Evolutionary conservation across 2,797 vertebrate species (phyloP).

Genomic region (Luscinia luscinia): DNA sequence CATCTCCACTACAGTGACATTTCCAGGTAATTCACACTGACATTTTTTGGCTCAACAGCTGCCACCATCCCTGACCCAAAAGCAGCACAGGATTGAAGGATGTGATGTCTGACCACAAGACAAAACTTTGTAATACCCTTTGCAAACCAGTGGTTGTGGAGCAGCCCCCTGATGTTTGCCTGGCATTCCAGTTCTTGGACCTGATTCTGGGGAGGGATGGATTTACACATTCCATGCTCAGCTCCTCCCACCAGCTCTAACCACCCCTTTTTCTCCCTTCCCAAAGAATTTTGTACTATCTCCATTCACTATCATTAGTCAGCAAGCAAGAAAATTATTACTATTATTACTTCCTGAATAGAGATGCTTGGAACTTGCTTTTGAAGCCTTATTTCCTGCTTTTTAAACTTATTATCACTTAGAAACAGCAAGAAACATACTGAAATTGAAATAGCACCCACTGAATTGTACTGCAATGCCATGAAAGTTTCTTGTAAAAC

Average conservation of each 20-base stretch:
- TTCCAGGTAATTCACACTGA: neutral
- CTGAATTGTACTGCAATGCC: neutral
- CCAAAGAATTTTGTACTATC: neutral
- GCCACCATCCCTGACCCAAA: neutral
- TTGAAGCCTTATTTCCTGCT: neutral
- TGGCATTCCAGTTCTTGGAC: neutral
- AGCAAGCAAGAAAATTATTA: neutral
- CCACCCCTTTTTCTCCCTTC: neutral
- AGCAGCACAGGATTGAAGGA: neutral
- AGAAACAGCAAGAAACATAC: neutral
- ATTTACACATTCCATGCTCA: neutral
- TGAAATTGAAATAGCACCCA: neutral
- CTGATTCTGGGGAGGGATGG: neutral
- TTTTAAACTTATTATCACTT: neutral
- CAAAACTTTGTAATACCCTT: neutral
- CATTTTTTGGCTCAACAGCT: neutral
- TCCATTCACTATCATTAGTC: neutral
- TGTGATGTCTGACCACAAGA: neutral
- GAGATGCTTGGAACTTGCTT: neutral
- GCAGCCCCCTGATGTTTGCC: neutral
- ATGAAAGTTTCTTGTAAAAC: neutral
- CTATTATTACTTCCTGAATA: neutral
- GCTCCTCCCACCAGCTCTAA: neutral
- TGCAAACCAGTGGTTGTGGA: neutral
- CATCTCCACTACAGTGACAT: neutral